Evolutionary conservation across 2,797 vertebrate genomes (phyloP).

Genomic region (Pipistrellus pygmaeus): DNA sequence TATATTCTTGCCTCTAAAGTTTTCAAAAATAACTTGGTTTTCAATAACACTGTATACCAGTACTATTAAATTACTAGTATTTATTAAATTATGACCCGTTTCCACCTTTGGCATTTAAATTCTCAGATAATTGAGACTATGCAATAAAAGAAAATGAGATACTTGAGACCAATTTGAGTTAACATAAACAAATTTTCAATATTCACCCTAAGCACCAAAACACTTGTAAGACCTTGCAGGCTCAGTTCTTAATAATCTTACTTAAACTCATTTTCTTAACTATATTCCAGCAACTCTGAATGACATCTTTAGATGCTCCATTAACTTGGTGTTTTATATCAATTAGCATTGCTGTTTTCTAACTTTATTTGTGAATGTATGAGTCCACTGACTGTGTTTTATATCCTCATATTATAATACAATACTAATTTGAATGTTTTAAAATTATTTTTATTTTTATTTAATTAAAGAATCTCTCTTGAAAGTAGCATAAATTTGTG

Average conservation of each 20-base stretch:
- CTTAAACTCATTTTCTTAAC: conserved; percentile 56
- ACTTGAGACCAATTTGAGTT: conserved; percentile 25
- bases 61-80: not conserved
- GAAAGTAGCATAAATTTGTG: conserved; percentile 37
- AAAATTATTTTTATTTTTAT: conserved; percentile 56
- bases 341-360: conserved; percentile 40
- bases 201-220: conserved; percentile 39
- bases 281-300: conserved; percentile 31
- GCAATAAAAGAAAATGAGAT: conserved; percentile 51
- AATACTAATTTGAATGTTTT: conserved; percentile 44
- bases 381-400: conserved; percentile 7
- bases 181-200: conserved; percentile 51
- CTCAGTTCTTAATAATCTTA: conserved; percentile 50
- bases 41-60: not conserved
- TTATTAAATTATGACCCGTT: conserved; percentile 44
- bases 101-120: conserved; percentile 24
- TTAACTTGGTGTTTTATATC: conserved; percentile 33
- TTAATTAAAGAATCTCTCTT: conserved; percentile 48
- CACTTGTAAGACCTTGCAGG: not conserved
- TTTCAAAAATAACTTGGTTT: conserved; percentile 25
- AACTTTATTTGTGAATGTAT: conserved; percentile 46
- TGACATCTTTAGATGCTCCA: not conserved
- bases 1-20: conserved; percentile 20
- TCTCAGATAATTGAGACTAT: conserved; percentile 44
- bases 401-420: not conserved